Base-by-base conservation (phyloP, 1,140 invertebrate species). In the Danaus plexippus region DNA sequence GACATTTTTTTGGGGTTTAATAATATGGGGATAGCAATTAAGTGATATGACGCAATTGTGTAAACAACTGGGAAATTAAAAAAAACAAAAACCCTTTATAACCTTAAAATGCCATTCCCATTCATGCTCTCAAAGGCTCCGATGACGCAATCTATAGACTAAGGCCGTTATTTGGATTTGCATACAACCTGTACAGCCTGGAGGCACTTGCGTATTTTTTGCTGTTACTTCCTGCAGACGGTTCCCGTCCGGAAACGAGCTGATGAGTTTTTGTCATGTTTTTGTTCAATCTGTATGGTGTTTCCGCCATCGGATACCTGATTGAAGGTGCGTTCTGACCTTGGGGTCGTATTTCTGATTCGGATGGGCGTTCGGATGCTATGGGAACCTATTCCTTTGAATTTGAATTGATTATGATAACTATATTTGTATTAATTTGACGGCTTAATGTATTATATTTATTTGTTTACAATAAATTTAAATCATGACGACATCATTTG, bases 251-350 rank as follows among this genome's bases (percentile, higher is more conserved):
- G 75, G 77, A 81, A 73, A 67, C 61, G 63, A 22, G 67, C 73
- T 71, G 72, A 77, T 69, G 76, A 77, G 72, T 74, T 79, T 75
- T 64, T 68, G 69, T 62, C 22, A 32, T 64, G 58, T 78, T 75
- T 80, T 78, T 77, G 71, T 73, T 60, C 66, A 58, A 71, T 67
- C 64, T 63, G 69, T 72, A 69, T 70, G 67, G 67, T 63, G 52
- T 57, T 66, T 66, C 69, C 67, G 56, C 48, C 57, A 61, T 64
- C 60, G 66, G 67, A 67, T 75, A 76, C 68, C 69, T 68, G 71
- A 66, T 63, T 74, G 77, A 77, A 78, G 80, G 79, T 82, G 79
- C 76, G 79, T 67, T 72, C 54, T 79, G 75, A 85, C 81, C 76
- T 80, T 82, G 77, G 65, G 54, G 40, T 79, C 72, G 63, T 67